Evolutionary conservation across 2,113 vertebrate species (phyloP), one percentile per base, ranked within the genome.

Genomic region (Trinectes maculatus): DNA sequence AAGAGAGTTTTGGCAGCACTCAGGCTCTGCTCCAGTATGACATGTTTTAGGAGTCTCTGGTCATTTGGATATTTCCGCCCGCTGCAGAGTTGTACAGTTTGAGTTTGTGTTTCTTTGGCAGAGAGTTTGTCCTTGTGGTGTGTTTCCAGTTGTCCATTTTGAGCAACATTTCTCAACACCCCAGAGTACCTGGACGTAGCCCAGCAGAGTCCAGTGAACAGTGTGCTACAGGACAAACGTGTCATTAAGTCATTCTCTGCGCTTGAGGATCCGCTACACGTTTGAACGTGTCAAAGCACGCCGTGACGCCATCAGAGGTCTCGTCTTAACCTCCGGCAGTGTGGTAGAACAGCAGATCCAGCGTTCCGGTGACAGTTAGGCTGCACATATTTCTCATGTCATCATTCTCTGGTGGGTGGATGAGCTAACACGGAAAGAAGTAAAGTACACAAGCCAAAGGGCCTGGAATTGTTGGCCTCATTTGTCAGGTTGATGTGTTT

Each of bases 221-320:
- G 52, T 52, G 66, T 73, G 47, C 61, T 46, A 5, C 65, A 72
- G 77, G 33, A 77, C 71, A 83, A 80, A 80, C 79, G 16, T 84
- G 74, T 86, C 48, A 82, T 90, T 83, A 88, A 74, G 64, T 62
- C n/a, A n/a, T n/a, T n/a, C 39, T 55, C 9, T 11, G 65, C n/a
- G 70, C 57, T 46, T 26, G 21, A 13, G 24, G 51, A 51, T 33
- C 55, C 9, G 3, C 55, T 19, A 1, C 87, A 68, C 3, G 87
- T 59, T 22, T 12, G 9, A 62, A 83, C 89, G 80, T 31, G 86
- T 70, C 56, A 6, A 25, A 56, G 44, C 60, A 68, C 33, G 31
- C 37, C 0, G 55, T 46, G 75, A 68, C 47, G 61, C 84, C 62
- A 69, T 51, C 18, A 1, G n/a, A 42, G 63, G 15, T 47, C 62